phyloP scores from a whole-genome alignment of 2,113 vertebrate species.

The Cercocebus atys region DNA sequence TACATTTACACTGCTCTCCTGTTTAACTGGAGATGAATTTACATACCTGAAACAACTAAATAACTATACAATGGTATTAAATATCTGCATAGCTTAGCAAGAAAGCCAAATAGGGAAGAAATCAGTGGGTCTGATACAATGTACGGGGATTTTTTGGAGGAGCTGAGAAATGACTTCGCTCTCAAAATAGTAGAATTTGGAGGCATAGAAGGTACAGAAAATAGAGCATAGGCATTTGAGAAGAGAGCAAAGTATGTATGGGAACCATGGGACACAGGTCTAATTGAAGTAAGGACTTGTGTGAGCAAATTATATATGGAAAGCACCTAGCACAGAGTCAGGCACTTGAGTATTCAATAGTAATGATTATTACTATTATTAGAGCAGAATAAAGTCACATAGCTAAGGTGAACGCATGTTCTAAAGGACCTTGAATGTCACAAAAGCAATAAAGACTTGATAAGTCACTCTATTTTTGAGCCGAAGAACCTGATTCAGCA shows the following conservation, averaged over 20 bases:
- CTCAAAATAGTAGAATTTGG: slow-evolving; percentile 5
- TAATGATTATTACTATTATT: neutral
- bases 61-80: neutral
- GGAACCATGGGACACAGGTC: neutral
- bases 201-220: neutral
- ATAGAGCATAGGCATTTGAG: neutral
- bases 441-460: neutral
- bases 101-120: neutral
- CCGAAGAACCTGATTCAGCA: neutral
- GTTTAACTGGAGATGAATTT: neutral
- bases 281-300: neutral
- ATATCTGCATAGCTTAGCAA: neutral
- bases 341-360: neutral
- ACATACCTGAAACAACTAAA: neutral
- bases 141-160: neutral
- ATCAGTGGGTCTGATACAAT: neutral
- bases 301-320: neutral
- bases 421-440: neutral
- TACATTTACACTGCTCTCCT: neutral
- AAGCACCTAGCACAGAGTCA: neutral
- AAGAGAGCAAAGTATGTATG: neutral
- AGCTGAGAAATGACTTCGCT: neutral
- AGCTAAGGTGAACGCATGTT: neutral
- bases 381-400: neutral
- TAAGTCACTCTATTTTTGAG: neutral